phyloP scores from a whole-genome alignment of 2,113 vertebrate genomes.

The Zosterops japonicus region DNA sequence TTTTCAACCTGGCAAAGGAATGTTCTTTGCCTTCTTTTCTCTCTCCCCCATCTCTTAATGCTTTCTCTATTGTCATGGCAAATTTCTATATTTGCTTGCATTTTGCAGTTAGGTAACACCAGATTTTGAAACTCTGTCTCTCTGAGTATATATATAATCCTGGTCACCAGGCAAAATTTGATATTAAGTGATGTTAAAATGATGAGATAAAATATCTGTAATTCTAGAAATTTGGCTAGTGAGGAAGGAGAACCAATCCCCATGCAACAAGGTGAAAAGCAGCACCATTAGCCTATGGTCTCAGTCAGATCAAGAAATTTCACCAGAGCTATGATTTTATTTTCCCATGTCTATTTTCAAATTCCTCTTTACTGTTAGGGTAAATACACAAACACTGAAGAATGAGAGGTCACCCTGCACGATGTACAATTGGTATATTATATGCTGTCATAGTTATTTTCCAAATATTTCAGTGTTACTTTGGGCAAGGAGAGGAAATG shows the following conservation, averaged over 20 bases:
- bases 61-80: constrained; percentile 29
- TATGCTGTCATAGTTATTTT: not conserved
- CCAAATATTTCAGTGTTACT: not conserved
- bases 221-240: not conserved
- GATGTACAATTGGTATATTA: not conserved
- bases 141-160: not conserved
- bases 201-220: not conserved
- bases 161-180: not conserved
- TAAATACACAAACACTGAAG: not conserved
- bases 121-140: not conserved
- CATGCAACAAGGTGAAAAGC: not conserved
- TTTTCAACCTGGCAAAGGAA: not conserved
- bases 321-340: not conserved
- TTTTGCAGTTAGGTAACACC: constrained; percentile 3
- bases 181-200: not conserved
- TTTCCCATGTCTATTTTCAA: not conserved
- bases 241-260: not conserved
- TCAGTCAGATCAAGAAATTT: not conserved
- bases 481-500: not conserved
- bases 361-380: not conserved
- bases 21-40: not conserved
- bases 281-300: not conserved
- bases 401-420: not conserved
- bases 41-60: not conserved
- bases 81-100: constrained; percentile 21